Conservation (phyloP, 2,113 vertebrate species). For the Trichomycterus rosablanca region DNA sequence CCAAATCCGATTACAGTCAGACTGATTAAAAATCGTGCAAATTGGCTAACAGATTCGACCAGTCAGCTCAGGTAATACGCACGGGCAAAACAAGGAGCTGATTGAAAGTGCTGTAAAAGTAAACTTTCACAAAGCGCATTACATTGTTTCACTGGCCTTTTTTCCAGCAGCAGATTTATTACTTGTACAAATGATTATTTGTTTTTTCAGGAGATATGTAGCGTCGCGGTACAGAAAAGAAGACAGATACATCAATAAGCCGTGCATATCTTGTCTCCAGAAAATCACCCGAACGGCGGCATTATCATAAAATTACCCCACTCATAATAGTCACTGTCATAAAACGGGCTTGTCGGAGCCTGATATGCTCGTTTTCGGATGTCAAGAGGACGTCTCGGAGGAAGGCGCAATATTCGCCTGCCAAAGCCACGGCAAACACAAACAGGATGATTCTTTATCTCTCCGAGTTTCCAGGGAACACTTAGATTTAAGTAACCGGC, state of each 20-base stretch:
- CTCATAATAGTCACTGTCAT: constrained; percentile 22
- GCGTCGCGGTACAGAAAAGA: background rate
- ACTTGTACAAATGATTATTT: constrained; percentile 16
- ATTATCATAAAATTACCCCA: constrained; percentile 25
- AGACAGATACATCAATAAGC: constrained; percentile 5
- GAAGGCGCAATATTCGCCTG: background rate
- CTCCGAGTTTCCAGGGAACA: background rate
- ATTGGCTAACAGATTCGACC: background rate
- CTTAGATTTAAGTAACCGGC: background rate
- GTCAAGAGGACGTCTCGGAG: constrained; percentile 9
- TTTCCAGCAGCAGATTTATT: background rate
- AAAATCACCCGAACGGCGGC: constrained; percentile 9
- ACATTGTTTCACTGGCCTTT: background rate
- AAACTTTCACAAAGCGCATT: background rate
- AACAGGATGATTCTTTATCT: background rate
- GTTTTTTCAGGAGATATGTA: constrained; percentile 14
- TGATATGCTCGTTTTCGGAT: constrained; percentile 22
- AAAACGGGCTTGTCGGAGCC: constrained; percentile 5
- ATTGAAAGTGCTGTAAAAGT: background rate
- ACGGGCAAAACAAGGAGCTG: background rate
- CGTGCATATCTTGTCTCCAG: background rate
- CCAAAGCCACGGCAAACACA: constrained; percentile 1
- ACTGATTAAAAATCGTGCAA: background rate
- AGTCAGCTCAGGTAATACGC: background rate
- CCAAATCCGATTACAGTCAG: background rate